Evolutionary conservation across 2,797 vertebrate species (phyloP).

Genomic region (Tolypeutes matacus): DNA sequence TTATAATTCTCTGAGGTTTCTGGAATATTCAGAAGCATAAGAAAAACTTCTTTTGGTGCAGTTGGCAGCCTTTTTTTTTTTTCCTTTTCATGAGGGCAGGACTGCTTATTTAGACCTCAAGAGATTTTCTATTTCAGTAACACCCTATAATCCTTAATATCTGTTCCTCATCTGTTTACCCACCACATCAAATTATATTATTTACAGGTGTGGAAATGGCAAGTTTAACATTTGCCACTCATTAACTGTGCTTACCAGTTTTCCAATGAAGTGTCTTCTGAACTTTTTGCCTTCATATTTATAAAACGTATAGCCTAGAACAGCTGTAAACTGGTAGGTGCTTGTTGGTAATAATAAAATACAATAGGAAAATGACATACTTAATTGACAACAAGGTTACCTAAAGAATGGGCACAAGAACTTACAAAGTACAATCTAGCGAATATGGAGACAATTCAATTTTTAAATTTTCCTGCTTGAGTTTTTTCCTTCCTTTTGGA

Average conservation of each 20-base stretch:
- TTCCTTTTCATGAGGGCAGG: background rate
- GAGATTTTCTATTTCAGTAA: conserved; percentile 47
- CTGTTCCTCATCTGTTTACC: conserved; percentile 33
- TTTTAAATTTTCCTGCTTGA: conserved; percentile 33
- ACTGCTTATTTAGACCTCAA: background rate
- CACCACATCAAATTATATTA: conserved; percentile 17
- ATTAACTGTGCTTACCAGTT: conserved; percentile 45
- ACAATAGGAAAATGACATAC: background rate
- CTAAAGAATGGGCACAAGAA: conserved; percentile 32
- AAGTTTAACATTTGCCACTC: conserved; percentile 41
- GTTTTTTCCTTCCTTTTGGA: conserved; percentile 46
- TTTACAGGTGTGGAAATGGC: conserved; percentile 68
- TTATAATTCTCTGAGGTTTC: background rate
- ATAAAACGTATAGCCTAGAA: background rate
- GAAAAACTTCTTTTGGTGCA: background rate
- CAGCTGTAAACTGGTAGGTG: conserved; percentile 10
- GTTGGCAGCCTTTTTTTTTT: conserved; percentile 9
- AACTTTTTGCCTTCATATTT: conserved; percentile 56
- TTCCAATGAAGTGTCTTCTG: conserved; percentile 18
- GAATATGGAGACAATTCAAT: background rate
- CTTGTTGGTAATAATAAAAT: conserved; percentile 32
- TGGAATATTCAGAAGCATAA: background rate
- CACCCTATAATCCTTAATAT: conserved; percentile 20
- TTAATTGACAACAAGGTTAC: conserved; percentile 44
- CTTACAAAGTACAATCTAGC: conserved; percentile 14